Base-by-base conservation (phyloP, 2,888 invertebrate genomes). In the Drosophila mimica region DNA sequence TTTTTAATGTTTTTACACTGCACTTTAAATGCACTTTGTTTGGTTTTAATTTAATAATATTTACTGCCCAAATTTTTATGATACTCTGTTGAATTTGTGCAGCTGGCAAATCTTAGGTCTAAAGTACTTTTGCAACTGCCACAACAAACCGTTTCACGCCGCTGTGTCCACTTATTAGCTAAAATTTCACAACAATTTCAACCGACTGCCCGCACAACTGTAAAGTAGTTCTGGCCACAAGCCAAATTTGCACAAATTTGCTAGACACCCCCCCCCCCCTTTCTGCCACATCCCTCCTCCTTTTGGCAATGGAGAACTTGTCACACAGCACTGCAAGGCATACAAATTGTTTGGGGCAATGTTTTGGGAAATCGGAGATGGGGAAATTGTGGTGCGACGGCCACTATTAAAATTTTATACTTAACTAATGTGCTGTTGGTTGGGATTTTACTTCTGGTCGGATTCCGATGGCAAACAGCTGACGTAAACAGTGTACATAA, bases 241-340 rank as follows among this genome's bases (percentile, higher is more conserved):
- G 83, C 83, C 83, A 83, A 83, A 83, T 83, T 83, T 83, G 81
- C 81, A 74, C 83, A 83, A 82, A 80, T 76, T 82, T 83, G 66
- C 73, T 61, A 76, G 60, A 66, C 70, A 56, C 53, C 30, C 31
- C 40, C 31, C 40, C 48, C 31, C 38, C 40, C 48, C 31, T 34
- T 52, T 7, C 54, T 6, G 9, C 30, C 38, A 40, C 9, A 30
- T 15, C 28, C 40, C 48, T 11, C 3, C n/a, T n/a, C 49, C 2
- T 25, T 11, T 31, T 68, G 36, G 40, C 67, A 54, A 57, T 54
- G 71, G 75, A 38, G 36, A 68, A 81, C 65, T 81, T 81, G 80
- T 81, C 80, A 75, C 80, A 75, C 79, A 72, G 75, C 66, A 60
- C 53, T 65, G 75, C 54, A 49, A 52, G 75, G 59, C 64, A 67